A percentile compares a stretch with the other conserved stretches of the same genome.
These are phyloP conservation scores for Rattus norvegicus DNA, from an alignment of 2,113 vertebrate genomes.

Conservation along the genomic window GRCr8 NC_086023.1:120595501-120596000, in stretches of 20 bases:
- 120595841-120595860: not conserved
- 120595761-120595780: not conserved
- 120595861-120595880: not conserved
- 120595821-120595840: not conserved
- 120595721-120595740: not conserved
- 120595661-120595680: not conserved
- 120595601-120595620: not conserved
- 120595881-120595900: not conserved
- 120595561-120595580: not conserved
- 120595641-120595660: not conserved
- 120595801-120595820: not conserved
- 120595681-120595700: not conserved
- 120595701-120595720: constrained; percentile 14
- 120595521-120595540: constrained; percentile 28
- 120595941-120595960: not conserved
- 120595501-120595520: not conserved
- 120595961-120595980: not conserved
- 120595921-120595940: not conserved
- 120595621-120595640: not conserved
- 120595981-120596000: not conserved
- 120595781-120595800: not conserved
- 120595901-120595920: not conserved
- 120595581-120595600: not conserved
- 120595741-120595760: not conserved
- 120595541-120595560: not conserved